Evolutionary conservation across 2,113 vertebrate genomes (phyloP), one percentile per base, ranked within the genome.

Genomic region (Scomber japonicus): DNA sequence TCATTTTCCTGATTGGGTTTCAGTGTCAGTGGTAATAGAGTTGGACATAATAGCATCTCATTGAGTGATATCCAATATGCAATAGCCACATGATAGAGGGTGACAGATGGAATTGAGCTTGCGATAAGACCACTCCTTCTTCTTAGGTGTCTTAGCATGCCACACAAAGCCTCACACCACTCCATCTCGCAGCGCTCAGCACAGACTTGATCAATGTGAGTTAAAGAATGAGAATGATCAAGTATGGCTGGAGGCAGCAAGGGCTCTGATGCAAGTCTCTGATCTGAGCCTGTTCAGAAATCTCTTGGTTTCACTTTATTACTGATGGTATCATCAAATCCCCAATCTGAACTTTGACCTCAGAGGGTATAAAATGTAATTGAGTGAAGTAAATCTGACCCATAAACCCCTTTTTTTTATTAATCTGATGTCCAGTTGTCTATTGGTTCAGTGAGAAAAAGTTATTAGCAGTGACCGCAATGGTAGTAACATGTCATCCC

Each of bases 281-380:
- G 75, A 82, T 88, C 50, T 79, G 71, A 11, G 79, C 15, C 65
- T 69, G 55, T 83, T 89, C 77, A 80, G 59, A 89, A 80, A 85
- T 77, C 77, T 68, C 61, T 81, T 40, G 51, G 59, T 74, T 80
- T 71, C 69, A 66, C 56, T 68, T 86, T 78, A 88, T 91, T 89
- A 88, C 70, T 68, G 87, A 89, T 83, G 74, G 45, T 79, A 83
- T 86, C 88, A 76, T 87, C 62, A 73, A 80, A 87, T 86, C 68
- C 57, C 30, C 56, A 57, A 55, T 75, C n/a, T 89, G 79, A 90
- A 78, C 89, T 86, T 77, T 91, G 87, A 91, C 90, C 78, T 88
- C 19, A 8, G 16, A 73, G 55, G 51, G 48, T 71, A 87, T 79
- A 46, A 81, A 80, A 88, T 46, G 66, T 87, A 89, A 91, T 78